These are phyloP conservation scores for Centropristis striata DNA, from an alignment of 2,113 vertebrate species.

Conservation along the genomic window DNA sequence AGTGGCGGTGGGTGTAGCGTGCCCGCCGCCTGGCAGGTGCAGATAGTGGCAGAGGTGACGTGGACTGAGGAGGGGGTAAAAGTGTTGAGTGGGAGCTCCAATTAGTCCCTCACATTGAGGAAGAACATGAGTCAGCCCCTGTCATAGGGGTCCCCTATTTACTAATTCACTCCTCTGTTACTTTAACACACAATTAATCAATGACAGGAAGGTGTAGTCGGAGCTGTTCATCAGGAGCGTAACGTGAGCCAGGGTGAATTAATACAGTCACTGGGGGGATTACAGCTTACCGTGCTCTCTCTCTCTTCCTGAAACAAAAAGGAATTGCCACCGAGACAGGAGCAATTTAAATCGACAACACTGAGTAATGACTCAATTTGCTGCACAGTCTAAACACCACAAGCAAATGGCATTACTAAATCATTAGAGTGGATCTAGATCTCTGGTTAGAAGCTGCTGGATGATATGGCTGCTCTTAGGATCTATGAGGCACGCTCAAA, in stretches of 20 bases:
- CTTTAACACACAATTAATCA: conserved; percentile 85
- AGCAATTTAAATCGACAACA: conserved; percentile 82
- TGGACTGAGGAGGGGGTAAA: conserved; percentile 39
- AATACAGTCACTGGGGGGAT: conserved; percentile 80
- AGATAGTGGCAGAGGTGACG: conserved; percentile 73
- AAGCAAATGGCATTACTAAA: conserved; percentile 81
- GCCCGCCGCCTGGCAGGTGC: conserved; percentile 71
- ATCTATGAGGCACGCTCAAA: conserved; percentile 7
- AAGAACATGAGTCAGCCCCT: conserved; percentile 57
- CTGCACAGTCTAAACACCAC: conserved; percentile 80
- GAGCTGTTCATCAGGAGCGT: conserved; percentile 77
- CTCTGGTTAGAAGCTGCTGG: conserved; percentile 60
- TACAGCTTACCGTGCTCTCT: conserved; percentile 68
- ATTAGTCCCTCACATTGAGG: conserved; percentile 64
- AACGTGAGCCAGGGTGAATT: conserved; percentile 79
- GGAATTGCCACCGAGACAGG: conserved; percentile 78
- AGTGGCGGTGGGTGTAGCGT: conserved; percentile 75
- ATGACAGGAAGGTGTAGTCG: conserved; percentile 78
- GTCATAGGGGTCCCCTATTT: conserved; percentile 74
- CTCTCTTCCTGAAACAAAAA: conserved; percentile 80
- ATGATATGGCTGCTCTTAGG: conserved; percentile 58
- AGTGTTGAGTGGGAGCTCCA: conserved; percentile 63
- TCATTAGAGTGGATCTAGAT: conserved; percentile 74
- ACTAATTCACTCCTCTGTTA: conserved; percentile 83
- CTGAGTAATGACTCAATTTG: conserved; percentile 84